These are phyloP conservation scores for Ephydatia muelleri DNA, from an alignment of 37 sponge, comb jelly and placozoan species.

Conservation along the genomic window DNA sequence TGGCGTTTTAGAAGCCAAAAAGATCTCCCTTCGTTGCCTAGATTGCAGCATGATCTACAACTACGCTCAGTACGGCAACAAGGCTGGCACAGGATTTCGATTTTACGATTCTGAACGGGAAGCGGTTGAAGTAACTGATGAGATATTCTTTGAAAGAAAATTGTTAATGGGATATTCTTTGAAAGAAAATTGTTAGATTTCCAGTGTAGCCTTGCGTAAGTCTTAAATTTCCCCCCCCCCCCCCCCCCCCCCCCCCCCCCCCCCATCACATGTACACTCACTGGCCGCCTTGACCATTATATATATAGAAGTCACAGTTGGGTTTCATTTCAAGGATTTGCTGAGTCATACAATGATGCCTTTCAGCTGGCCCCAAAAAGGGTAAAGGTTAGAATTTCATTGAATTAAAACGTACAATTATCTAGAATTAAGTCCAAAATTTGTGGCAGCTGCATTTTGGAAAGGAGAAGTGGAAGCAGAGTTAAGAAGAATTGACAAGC, in stretches of 20 bases:
- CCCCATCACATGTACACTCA: too few species aligned
- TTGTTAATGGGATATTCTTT: constrained; percentile 17
- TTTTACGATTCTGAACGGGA: not conserved
- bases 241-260: too few species aligned
- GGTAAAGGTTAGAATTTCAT: too few species aligned
- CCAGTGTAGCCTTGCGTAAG: constrained; percentile 48
- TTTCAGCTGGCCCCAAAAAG: constrained; percentile 4
- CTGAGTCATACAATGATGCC: constrained; percentile 33
- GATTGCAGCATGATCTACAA: constrained; percentile 18
- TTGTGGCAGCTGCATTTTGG: too few species aligned
- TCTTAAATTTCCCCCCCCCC: not conserved
- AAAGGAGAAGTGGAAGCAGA: too few species aligned
- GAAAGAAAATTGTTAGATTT: constrained; percentile 11
- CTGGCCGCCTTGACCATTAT: too few species aligned
- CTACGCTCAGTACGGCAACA: constrained; percentile 32
- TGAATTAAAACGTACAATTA: too few species aligned
- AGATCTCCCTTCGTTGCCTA: constrained; percentile 17
- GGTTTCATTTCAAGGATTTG: constrained; percentile 53
- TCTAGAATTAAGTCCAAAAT: too few species aligned
- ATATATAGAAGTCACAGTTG: constrained; percentile 15
- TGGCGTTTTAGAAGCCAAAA: constrained; percentile 6
- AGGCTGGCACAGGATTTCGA: constrained; percentile 14
- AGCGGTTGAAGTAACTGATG: constrained; percentile 30
- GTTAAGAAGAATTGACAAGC: too few species aligned
- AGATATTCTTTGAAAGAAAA: constrained; percentile 24